phyloP scores from a whole-genome alignment of 2,113 vertebrate genomes.

The human region DNA sequence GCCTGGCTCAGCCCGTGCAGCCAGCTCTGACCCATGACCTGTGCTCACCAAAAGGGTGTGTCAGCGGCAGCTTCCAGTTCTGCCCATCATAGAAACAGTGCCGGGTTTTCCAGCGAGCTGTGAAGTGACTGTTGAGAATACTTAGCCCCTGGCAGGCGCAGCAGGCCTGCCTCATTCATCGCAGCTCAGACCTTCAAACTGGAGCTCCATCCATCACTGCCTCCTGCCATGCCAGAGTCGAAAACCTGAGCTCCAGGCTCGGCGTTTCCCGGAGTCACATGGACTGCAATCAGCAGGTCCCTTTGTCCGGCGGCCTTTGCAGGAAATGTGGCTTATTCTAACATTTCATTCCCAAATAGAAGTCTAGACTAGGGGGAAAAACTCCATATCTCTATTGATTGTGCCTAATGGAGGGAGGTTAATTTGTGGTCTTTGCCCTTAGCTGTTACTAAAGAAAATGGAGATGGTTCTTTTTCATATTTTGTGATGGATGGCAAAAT shows the following conservation, averaged over 20 bases:
- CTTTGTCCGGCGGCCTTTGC: slow-evolving; percentile 72
- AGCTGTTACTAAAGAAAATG: slow-evolving; percentile 68
- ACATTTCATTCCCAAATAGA: slow-evolving; percentile 71
- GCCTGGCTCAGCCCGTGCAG: not conserved
- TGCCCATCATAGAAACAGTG: slow-evolving; percentile 61
- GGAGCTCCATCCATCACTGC: slow-evolving; percentile 79
- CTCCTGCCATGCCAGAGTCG: slow-evolving; percentile 66
- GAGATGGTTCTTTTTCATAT: slow-evolving; percentile 57
- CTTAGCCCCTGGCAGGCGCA: slow-evolving; percentile 54
- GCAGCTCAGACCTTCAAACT: slow-evolving; percentile 73
- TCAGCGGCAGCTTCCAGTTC: slow-evolving; percentile 49
- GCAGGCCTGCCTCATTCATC: slow-evolving; percentile 72
- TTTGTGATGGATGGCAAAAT: slow-evolving; percentile 65
- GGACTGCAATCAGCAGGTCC: slow-evolving; percentile 70
- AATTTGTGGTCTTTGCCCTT: slow-evolving; percentile 74
- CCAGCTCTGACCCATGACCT: rapidly evolving
- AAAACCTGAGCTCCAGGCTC: slow-evolving; percentile 54
- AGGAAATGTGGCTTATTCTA: slow-evolving; percentile 74
- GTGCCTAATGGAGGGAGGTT: slow-evolving; percentile 79
- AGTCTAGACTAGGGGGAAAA: slow-evolving; percentile 63
- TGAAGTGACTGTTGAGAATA: slow-evolving; percentile 47
- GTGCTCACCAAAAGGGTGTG: not conserved
- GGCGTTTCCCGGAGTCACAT: slow-evolving; percentile 32
- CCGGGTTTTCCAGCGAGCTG: slow-evolving; percentile 46
- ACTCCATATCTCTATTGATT: slow-evolving; percentile 76